Percentiles rank a stretch among this genome's conserved stretches.
Conservation (phyloP, 2,888 invertebrate species). For the Hylaea fasciaria region DNA sequence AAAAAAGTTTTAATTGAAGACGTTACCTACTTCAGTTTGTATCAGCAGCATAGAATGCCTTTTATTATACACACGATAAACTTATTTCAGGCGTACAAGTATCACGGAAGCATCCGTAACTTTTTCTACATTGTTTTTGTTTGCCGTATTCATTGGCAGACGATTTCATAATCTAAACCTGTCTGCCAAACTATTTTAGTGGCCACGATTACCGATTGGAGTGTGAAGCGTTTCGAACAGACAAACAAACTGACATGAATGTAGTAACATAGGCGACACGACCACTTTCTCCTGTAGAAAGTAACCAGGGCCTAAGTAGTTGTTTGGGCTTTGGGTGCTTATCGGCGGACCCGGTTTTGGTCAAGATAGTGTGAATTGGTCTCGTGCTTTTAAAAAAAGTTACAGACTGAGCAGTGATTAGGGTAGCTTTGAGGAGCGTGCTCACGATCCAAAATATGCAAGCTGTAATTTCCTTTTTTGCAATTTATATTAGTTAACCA, state of each 20-base stretch:
- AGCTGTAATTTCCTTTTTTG: no score
- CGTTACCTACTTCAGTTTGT: no score
- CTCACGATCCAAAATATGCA: no score
- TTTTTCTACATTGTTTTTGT: background rate
- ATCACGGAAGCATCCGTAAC: no score
- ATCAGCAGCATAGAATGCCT: no score
- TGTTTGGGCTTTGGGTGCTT: slow-evolving; percentile 54
- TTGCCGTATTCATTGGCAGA: background rate
- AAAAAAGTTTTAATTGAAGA: no score
- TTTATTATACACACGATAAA: background rate
- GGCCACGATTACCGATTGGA: slow-evolving; percentile 43
- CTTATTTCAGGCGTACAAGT: slow-evolving; percentile 1
- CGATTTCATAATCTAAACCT: slow-evolving; percentile 9
- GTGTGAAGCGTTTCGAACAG: slow-evolving; percentile 47
- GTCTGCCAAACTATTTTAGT: slow-evolving; percentile 11
- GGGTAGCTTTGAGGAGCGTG: no score
- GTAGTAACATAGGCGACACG: slow-evolving; percentile 58
- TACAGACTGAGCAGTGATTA: no score
- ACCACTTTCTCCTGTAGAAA: slow-evolving; percentile 82
- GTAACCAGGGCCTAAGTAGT: slow-evolving; percentile 69
- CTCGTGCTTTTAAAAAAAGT: slow-evolving; percentile 10
- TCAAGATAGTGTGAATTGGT: slow-evolving; percentile 49
- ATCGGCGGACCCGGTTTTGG: slow-evolving; percentile 49
- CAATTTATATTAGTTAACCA: no score
- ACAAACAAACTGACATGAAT: slow-evolving; percentile 63